A percentile compares a stretch with the other conserved stretches of the same genome.
These are phyloP conservation scores for Motacilla tschutschensis DNA, from an alignment of 2,113 vertebrate genomes.

Conservation along the genomic window DNA sequence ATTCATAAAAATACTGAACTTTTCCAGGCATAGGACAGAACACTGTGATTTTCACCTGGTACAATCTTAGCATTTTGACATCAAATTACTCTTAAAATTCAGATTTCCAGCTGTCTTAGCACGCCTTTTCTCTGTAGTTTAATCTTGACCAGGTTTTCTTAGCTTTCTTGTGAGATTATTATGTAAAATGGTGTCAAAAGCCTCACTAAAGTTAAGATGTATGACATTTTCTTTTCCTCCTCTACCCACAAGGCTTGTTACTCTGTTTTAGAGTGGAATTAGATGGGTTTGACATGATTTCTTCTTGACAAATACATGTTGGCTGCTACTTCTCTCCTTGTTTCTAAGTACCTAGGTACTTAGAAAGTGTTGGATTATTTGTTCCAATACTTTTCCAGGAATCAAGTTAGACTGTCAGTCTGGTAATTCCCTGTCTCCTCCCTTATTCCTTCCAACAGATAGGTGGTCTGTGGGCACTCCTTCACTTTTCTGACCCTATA, in stretches of 20 bases:
- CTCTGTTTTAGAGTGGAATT: not conserved
- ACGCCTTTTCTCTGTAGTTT: not conserved
- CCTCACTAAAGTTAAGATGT: not conserved
- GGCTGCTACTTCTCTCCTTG: not conserved
- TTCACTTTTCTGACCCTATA: not conserved
- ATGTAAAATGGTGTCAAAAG: not conserved
- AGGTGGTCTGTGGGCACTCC: not conserved
- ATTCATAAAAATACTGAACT: not conserved
- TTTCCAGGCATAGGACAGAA: not conserved
- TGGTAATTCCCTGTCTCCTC: not conserved
- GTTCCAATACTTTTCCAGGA: not conserved
- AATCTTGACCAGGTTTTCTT: not conserved
- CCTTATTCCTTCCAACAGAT: not conserved
- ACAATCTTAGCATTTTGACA: not conserved
- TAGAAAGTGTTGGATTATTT: not conserved
- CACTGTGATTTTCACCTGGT: not conserved
- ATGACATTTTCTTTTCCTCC: not conserved
- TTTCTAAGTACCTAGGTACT: not conserved
- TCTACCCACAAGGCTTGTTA: not conserved
- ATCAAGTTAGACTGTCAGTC: not conserved
- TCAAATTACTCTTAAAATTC: not conserved
- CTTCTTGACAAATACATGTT: not conserved
- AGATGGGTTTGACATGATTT: conserved; percentile 1
- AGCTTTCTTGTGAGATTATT: not conserved
- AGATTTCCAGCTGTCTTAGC: not conserved